phyloP scores from a whole-genome alignment of 37 sponge, comb jelly and placozoan species.

The Axinella damicornis region DNA sequence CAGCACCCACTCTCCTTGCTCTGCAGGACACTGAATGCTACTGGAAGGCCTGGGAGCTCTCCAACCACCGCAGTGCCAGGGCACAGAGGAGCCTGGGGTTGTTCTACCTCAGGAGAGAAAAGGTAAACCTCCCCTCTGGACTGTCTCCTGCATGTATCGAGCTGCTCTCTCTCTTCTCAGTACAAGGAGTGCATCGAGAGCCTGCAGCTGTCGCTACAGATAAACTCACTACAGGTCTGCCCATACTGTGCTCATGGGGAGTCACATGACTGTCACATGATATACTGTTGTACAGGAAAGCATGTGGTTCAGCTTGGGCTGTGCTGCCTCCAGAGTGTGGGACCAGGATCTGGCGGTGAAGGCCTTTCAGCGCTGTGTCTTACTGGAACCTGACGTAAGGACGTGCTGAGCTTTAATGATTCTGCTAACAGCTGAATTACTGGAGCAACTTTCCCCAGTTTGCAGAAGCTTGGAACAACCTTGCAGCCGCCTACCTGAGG shows the following conservation, averaged over 20 bases:
- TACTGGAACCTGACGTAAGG: constrained; percentile 79
- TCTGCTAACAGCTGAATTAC: neutral
- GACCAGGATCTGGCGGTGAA: constrained; percentile 67
- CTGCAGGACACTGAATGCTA: constrained; percentile 78
- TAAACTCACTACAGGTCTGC: constrained; percentile 74
- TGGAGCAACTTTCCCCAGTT: constrained; percentile 37
- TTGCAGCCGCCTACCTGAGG: constrained; percentile 78
- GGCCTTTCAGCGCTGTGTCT: constrained; percentile 79
- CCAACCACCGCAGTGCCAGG: constrained; percentile 65
- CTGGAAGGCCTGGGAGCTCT: constrained; percentile 89
- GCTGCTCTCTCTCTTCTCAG: constrained; percentile 8
- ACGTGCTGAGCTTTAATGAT: neutral
- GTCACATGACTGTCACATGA: constrained; percentile 29
- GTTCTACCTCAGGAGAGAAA: constrained; percentile 66
- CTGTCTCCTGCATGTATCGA: too few species aligned
- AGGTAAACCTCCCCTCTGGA: too few species aligned
- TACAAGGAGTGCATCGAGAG: constrained; percentile 65
- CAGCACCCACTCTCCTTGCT: too few species aligned
- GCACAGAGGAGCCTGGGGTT: constrained; percentile 90
- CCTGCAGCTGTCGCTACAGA: constrained; percentile 63
- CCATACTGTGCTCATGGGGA: neutral
- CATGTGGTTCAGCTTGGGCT: constrained; percentile 94
- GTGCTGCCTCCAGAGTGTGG: constrained; percentile 72
- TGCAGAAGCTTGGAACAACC: constrained; percentile 93
- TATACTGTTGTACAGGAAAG: constrained; percentile 58